These are phyloP conservation scores for Drosophila testacea DNA, from an alignment of 2,888 invertebrate genomes.

Conservation along the genomic window DNA sequence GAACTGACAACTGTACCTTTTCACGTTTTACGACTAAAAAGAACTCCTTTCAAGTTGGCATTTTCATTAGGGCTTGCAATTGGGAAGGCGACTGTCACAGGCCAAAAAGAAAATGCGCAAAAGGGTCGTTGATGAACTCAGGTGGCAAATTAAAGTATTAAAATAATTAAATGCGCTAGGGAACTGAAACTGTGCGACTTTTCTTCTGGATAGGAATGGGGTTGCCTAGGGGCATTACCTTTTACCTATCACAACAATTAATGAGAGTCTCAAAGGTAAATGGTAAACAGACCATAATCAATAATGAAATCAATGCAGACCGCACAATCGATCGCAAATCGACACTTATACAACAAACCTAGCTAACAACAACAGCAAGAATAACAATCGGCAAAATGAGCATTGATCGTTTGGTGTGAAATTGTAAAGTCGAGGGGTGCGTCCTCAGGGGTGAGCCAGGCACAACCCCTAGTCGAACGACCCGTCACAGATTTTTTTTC, in stretches of 20 bases:
- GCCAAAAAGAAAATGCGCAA: slow-evolving; percentile 15
- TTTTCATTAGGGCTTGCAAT: slow-evolving; percentile 65
- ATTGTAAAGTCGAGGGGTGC: slow-evolving; percentile 48
- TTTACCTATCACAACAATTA: slow-evolving; percentile 33
- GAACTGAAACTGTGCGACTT: slow-evolving; percentile 20
- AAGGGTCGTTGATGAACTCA: slow-evolving; percentile 64
- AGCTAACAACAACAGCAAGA: slow-evolving; percentile 25
- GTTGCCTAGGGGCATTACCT: slow-evolving; percentile 3
- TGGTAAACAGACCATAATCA: slow-evolving; percentile 39
- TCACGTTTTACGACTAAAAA: slow-evolving; percentile 37
- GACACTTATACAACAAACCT: slow-evolving; percentile 17
- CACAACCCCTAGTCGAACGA: slow-evolving; percentile 65
- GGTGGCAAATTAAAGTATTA: slow-evolving; percentile 79
- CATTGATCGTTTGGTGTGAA: slow-evolving; percentile 65
- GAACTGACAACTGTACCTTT: slow-evolving; percentile 48
- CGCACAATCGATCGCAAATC: slow-evolving; percentile 73
- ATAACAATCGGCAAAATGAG: slow-evolving; percentile 62
- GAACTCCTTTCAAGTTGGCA: slow-evolving; percentile 74
- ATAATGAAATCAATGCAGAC: slow-evolving; percentile 73
- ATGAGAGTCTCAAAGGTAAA: slow-evolving; percentile 45
- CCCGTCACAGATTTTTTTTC: slow-evolving; percentile 64
- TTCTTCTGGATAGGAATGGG: background rate
- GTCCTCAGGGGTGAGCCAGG: slow-evolving; percentile 53
- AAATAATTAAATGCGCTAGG: slow-evolving; percentile 61
- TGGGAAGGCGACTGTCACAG: slow-evolving; percentile 41